These are phyloP conservation scores for Labroides dimidiatus DNA, from an alignment of 2,797 vertebrate species.

Conservation along the genomic window DNA sequence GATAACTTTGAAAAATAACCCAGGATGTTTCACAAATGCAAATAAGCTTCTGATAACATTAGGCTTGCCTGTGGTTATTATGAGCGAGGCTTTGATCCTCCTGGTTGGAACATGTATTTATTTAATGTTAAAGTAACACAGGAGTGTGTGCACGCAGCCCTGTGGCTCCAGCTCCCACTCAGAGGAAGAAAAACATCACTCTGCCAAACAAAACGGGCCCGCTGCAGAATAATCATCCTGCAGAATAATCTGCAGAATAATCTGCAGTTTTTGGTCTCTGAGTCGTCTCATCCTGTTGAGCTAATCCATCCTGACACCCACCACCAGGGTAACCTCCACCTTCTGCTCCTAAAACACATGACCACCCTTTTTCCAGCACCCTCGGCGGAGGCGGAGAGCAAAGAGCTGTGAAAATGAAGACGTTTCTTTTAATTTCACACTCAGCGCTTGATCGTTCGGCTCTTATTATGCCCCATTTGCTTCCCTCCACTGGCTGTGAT, in stretches of 20 bases:
- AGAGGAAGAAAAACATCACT: conserved; percentile 46
- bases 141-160: background rate
- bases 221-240: conserved; percentile 1
- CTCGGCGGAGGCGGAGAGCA: conserved; percentile 35
- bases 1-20: conserved; percentile 21
- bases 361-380: conserved; percentile 65
- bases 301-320: conserved; percentile 68
- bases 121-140: conserved; percentile 13
- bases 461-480: conserved; percentile 87
- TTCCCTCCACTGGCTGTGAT: conserved; percentile 83
- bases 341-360: conserved; percentile 76
- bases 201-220: conserved; percentile 39
- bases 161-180: conserved; percentile 14
- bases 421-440: conserved; percentile 86
- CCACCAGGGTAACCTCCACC: conserved; percentile 67
- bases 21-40: conserved; percentile 14
- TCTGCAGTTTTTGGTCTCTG: conserved; percentile 47
- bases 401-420: conserved; percentile 87
- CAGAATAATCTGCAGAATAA: conserved; percentile 10
- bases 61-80: conserved; percentile 17
- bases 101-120: conserved; percentile 27
- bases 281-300: conserved; percentile 46
- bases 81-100: conserved; percentile 34
- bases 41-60: conserved; percentile 25
- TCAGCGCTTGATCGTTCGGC: conserved; percentile 83